Base-by-base conservation (phyloP, 1,140 invertebrate species). In the Macrotrachela quadricornifera region DNA sequence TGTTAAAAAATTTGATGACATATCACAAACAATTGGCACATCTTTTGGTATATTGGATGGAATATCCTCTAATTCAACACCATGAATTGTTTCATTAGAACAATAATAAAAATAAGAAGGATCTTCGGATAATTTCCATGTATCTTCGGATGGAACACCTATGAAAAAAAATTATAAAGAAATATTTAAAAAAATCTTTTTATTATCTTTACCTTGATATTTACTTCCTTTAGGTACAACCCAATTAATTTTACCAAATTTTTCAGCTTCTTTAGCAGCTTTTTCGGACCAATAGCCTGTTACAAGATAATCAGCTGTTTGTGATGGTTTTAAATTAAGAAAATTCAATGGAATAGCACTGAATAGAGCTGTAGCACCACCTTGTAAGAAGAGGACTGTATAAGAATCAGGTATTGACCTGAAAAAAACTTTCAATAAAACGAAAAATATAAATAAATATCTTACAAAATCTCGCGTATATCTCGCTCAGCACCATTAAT, bases 21-120 rank as follows among this genome's bases (percentile, higher is more conserved):
- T 78, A 51, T 80, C 81, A 56, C 80, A 78, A 0, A 67, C 59
- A 8, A 79, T 80, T 58, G 86, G 21, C 2, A 30, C 21, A 30
- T 30, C 21, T 30, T 30, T 30, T 30, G 21, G 21, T 6, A 79
- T 80, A 58, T 86, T 79, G 1, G 88, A 79, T 1, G 90, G 88
- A 50, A 92, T 74, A 55, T 60, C 58, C 56, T 75, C 79, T 69
- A 91, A 94, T 72, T 96, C 91, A 13, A 96, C 78, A 46, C 85
- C 88, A 68, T 96, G 81, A 51, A 97, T 80, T 8, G 92, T 97
- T 75, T 97, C 92, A 66, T 96, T 97, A 57, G 79, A 81, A 70
- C 91, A 96, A 64, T 92, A 94, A 65, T 92, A 94, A 10, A 96
- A 77, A 65, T 95, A 97, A 0, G 86, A 87, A 14, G 91, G 88